Percentiles rank a stretch among this genome's conserved stretches.
Conservation (phyloP, 2,888 invertebrate genomes). For the Drosophila paranaensis region DNA sequence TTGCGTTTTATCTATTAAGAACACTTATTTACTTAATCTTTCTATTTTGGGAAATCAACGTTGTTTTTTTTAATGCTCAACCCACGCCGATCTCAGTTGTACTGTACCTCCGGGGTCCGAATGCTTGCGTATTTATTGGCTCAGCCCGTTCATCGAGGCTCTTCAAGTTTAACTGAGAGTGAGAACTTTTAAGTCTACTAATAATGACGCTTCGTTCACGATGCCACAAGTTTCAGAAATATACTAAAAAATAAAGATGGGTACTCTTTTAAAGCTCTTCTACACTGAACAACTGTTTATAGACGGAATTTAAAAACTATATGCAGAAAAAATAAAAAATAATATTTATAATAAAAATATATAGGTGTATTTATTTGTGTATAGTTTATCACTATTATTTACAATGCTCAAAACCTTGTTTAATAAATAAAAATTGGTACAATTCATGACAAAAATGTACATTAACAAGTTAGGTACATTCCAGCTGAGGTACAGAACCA, state of each 20-base stretch:
- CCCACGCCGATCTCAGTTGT: constrained; percentile 19
- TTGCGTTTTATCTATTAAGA: constrained; percentile 16
- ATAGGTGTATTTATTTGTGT: no score
- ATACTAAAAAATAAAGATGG: background rate
- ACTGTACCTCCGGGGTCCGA: constrained; percentile 27
- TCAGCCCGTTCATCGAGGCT: constrained; percentile 15
- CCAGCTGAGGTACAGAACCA: background rate
- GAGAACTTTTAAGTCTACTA: background rate
- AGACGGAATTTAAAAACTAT: no score
- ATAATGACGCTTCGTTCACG: background rate
- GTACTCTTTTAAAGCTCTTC: no score
- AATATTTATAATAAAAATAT: no score
- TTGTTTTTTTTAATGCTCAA: constrained; percentile 3
- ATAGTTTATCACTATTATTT: no score
- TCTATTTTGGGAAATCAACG: constrained; percentile 29
- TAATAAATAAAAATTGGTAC: no score
- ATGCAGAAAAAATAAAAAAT: no score
- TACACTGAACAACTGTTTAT: no score
- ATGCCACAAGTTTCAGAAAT: background rate
- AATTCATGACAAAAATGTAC: background rate
- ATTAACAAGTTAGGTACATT: background rate
- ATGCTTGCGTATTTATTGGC: constrained; percentile 43
- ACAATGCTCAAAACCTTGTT: no score
- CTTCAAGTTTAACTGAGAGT: constrained; percentile 3
- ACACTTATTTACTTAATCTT: background rate